Evolutionary conservation across 2,797 vertebrate species (phyloP), one percentile per base, ranked within the genome.

Genomic region (Phoxinus dragarum): DNA sequence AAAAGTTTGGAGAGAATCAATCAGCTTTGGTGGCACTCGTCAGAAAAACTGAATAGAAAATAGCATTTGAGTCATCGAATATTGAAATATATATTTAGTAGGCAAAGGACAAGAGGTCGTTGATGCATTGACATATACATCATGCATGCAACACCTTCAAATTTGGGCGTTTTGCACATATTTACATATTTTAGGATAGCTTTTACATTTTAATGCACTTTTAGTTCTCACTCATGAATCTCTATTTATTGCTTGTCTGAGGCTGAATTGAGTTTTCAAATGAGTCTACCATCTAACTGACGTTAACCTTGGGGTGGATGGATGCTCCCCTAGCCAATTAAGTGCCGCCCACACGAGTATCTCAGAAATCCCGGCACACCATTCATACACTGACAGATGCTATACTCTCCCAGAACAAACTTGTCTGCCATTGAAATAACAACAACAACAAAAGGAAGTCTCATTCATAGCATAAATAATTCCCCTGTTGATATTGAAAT

Each of bases 181-280:
- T 47, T 82, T 85, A 52, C 88, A 88, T 86, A 74, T 56, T 80
- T 72, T 77, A 61, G 38, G 59, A 81, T 68, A 74, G 38, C 71
- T 64, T 84, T 82, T 82, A 82, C 81, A 86, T 82, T 88, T 84
- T 59, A 72, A 87, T 88, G 84, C 54, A 82, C 71, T 82, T 80
- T 86, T 34, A 69, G 47, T 61, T 61, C 81, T 80, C 77, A 69
- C 47, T 40, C 67, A 23, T 82, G 23, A 44, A 16, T 66, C 80
- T 56, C 21, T 78, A 86, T 88, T 83, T 73, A 67, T 54, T 75
- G 31, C 78, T 81, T 36, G 34, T 81, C 64, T 72, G 47, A 54
- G 64, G 36, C 71, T 64, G 81, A 74, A 75, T 82, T 68, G 76
- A 78, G 47, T 79, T 81, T 83, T 83, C 52, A 73, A 56, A 52